These are phyloP conservation scores for Hylaeus volcanicus DNA, from an alignment of 1,140 invertebrate genomes.

Conservation along the genomic window DNA sequence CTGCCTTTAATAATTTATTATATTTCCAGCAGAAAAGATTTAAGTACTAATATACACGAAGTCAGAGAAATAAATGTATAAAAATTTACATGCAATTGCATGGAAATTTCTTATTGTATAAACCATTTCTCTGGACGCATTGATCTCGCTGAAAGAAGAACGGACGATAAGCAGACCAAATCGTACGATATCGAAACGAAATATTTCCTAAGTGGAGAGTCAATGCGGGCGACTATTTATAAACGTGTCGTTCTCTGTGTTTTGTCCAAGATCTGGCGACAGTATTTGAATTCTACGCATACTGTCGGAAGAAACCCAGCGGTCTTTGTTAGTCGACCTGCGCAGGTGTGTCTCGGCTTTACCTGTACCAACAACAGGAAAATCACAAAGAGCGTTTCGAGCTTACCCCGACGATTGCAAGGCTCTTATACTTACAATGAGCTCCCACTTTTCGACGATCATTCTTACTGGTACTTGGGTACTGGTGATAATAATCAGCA, in stretches of 20 bases:
- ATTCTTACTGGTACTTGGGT: neutral
- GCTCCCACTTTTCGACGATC: neutral
- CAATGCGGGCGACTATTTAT: neutral
- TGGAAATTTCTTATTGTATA: too few relatives aligned
- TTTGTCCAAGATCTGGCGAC: neutral
- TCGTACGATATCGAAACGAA: neutral
- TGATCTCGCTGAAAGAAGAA: too few relatives aligned
- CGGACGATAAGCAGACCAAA: too few relatives aligned
- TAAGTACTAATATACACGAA: too few relatives aligned
- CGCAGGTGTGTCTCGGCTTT: conserved; percentile 25
- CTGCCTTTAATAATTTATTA: neutral
- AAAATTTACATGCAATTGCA: too few relatives aligned
- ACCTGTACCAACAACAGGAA: conserved; percentile 10
- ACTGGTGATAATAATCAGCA: neutral
- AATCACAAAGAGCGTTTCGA: conserved; percentile 15
- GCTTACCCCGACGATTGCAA: neutral
- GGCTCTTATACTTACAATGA: neutral
- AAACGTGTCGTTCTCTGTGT: neutral
- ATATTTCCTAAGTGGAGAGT: neutral
- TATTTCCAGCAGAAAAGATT: too few relatives aligned
- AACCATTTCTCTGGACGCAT: too few relatives aligned
- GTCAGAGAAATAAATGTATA: too few relatives aligned
- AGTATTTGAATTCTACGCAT: conserved; percentile 9
- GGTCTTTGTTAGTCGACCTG: conserved; percentile 22
- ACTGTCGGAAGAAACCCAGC: neutral